Conservation (phyloP, 2,888 invertebrate genomes). For the Drosophila buzzatii region DNA sequence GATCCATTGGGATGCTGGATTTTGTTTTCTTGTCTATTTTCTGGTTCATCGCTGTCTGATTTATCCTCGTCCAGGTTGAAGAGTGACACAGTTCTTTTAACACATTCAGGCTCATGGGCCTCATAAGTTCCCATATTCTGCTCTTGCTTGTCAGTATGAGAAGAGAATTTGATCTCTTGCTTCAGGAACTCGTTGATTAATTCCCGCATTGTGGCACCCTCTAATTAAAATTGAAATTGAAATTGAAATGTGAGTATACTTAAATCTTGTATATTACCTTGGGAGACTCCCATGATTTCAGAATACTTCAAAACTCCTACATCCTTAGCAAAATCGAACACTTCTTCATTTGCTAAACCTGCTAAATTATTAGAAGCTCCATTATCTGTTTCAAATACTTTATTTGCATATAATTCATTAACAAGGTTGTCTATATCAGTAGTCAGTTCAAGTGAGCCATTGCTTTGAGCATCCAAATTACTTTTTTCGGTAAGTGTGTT, state of each 20-base stretch:
- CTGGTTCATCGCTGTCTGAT: background rate
- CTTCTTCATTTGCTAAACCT: constrained; percentile 48
- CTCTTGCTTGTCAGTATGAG: background rate
- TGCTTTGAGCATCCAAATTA: constrained; percentile 57
- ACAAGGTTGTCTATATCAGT: constrained; percentile 54
- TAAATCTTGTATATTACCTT: constrained; percentile 33
- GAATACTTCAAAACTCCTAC: constrained; percentile 6
- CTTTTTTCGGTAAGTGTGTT: constrained; percentile 26
- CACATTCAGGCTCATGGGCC: constrained; percentile 53
- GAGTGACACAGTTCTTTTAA: constrained; percentile 55
- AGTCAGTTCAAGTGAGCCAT: constrained; percentile 63
- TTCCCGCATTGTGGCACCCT: background rate
- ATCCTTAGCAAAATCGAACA: constrained; percentile 30
- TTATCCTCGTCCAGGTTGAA: constrained; percentile 9
- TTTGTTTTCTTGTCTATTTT: background rate
- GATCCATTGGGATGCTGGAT: background rate
- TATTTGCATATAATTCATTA: constrained; percentile 34
- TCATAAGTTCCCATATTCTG: constrained; percentile 22
- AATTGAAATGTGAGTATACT: background rate
- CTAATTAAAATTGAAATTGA: background rate
- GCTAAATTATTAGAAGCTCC: constrained; percentile 60
- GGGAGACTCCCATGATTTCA: background rate
- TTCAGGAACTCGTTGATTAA: constrained; percentile 36
- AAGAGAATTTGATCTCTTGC: constrained; percentile 46
- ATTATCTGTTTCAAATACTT: constrained; percentile 51